Evolutionary conservation across 1,140 invertebrate species (phyloP).

Genomic region (Drosophila jambulina): DNA sequence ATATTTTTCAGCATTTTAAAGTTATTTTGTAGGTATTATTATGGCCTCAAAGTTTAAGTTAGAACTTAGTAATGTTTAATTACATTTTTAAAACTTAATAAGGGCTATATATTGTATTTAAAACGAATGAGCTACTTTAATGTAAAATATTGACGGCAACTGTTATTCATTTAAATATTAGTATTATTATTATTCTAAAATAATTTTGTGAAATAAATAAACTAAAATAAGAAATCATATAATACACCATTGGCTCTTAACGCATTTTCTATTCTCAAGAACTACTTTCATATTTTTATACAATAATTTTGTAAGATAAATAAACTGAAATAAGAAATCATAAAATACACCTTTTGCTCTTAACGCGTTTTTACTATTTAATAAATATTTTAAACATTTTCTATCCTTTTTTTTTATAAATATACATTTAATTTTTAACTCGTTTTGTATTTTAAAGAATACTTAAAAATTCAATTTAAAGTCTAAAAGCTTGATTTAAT

Average conservation of each 20-base stretch:
- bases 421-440: no score
- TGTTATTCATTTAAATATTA: no score
- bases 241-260: not conserved
- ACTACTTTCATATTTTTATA: no score
- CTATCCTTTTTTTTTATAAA: not conserved
- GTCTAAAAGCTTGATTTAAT: fast-evolving
- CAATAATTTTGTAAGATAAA: not conserved
- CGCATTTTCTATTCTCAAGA: no score
- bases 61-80: not conserved
- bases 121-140: not conserved
- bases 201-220: not conserved
- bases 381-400: not conserved
- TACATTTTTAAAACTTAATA: not conserved
- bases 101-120: no score
- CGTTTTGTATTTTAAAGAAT: no score
- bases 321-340: not conserved
- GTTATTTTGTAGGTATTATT: not conserved
- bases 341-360: not conserved
- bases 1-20: not conserved
- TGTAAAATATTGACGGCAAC: no score
- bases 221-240: not conserved
- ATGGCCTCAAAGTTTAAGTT: no score
- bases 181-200: no score
- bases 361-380: no score
- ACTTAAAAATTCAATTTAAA: not conserved